Evolutionary conservation across 2,797 vertebrate species (phyloP).

Genomic region (Chromis chromis): DNA sequence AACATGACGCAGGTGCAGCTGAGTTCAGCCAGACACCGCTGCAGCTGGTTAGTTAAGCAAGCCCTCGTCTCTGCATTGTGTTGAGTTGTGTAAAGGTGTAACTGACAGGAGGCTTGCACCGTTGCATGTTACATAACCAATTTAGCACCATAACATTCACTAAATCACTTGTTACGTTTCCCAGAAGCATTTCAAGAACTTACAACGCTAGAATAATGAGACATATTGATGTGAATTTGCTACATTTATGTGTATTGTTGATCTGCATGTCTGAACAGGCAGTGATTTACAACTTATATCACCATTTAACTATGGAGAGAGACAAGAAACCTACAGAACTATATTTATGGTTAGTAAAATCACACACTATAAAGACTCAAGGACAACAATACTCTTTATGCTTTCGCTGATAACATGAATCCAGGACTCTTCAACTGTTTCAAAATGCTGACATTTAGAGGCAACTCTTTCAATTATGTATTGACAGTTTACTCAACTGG

Average conservation of each 20-base stretch:
- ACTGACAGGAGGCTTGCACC: too few relatives aligned
- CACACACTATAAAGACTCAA: not conserved
- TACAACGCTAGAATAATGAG: too few relatives aligned
- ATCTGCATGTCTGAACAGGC: not conserved
- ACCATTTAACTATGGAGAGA: not conserved
- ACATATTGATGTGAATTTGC: too few relatives aligned
- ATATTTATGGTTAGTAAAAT: conserved; percentile 3
- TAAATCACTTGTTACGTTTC: not conserved
- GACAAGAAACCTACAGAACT: not conserved
- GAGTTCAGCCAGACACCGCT: not conserved
- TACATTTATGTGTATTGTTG: too few relatives aligned
- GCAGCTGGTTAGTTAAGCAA: not conserved
- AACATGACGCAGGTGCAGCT: not conserved
- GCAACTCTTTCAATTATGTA: not conserved
- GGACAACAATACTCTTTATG: not conserved
- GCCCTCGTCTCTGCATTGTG: not conserved
- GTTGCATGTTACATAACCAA: not conserved
- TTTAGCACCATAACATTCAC: not conserved
- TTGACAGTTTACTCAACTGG: conserved; percentile 4
- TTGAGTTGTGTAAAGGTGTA: not conserved
- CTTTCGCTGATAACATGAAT: conserved; percentile 7
- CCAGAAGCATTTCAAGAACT: not conserved
- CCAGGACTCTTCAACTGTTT: not conserved
- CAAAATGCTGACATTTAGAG: too few relatives aligned
- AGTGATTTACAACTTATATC: not conserved